Evolutionary conservation across 2,888 invertebrate genomes (phyloP).

Genomic region (Resseliella maxima): DNA sequence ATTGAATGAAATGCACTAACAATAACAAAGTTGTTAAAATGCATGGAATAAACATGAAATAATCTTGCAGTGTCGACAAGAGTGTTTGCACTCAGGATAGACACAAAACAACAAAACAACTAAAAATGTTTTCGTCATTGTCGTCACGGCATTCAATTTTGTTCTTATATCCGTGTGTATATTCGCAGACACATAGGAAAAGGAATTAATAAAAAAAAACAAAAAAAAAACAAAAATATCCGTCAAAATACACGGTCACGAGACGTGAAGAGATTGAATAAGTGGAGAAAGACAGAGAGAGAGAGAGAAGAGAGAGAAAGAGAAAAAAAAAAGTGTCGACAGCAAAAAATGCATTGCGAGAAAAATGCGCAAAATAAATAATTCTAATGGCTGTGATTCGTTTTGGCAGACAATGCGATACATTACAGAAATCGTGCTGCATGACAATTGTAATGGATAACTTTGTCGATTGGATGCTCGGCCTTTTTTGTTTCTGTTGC

Average conservation of each 20-base stretch:
- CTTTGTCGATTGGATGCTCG: not conserved
- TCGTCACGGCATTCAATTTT: constrained; percentile 7
- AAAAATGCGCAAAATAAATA: constrained; percentile 26
- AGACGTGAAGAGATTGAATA: not conserved
- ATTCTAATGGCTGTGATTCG: constrained; percentile 55
- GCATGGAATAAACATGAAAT: constrained; percentile 20
- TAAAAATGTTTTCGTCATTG: not conserved
- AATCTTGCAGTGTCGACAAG: not conserved
- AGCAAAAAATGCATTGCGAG: constrained; percentile 16
- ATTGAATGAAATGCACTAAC: constrained; percentile 53
- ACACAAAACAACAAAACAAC: too few relatives aligned
- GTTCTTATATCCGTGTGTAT: constrained; percentile 25
- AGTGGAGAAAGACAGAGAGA: too few relatives aligned
- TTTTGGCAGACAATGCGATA: constrained; percentile 53
- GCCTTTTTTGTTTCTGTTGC: not conserved
- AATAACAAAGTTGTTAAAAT: constrained; percentile 49
- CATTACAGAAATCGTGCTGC: constrained; percentile 44
- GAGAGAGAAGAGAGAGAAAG: too few relatives aligned
- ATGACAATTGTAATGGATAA: constrained; percentile 55
- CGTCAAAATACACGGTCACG: not conserved
- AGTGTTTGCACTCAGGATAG: not conserved
- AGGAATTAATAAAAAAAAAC: too few relatives aligned
- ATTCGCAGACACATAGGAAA: not conserved
- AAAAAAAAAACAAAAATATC: too few relatives aligned
- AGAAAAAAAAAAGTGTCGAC: constrained; percentile 9